Conservation (phyloP, 2,888 invertebrate genomes). For the Orchestes rusci region DNA sequence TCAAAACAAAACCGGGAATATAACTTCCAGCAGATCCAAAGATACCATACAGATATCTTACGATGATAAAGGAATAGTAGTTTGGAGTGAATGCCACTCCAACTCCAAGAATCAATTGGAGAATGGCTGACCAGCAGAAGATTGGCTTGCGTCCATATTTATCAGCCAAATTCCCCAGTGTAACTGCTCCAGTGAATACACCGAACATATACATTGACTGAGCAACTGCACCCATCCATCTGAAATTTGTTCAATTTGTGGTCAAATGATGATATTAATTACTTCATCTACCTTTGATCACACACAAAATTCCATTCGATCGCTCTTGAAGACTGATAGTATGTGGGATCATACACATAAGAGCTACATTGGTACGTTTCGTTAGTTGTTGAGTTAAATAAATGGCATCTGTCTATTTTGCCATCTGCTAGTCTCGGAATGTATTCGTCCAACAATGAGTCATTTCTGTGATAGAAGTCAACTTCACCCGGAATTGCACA, state of each 20-base stretch:
- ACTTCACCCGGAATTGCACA: slow-evolving; percentile 50
- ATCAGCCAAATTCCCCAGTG: slow-evolving; percentile 71
- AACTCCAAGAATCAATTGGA: slow-evolving; percentile 63
- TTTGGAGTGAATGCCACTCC: slow-evolving; percentile 69
- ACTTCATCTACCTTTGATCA: slow-evolving; percentile 38
- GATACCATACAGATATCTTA: slow-evolving; percentile 52
- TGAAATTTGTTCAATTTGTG: slow-evolving; percentile 25
- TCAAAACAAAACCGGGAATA: slow-evolving; percentile 54
- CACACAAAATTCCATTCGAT: slow-evolving; percentile 83
- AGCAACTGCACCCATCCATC: slow-evolving; percentile 76
- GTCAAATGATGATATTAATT: not conserved
- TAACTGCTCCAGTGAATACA: slow-evolving; percentile 71
- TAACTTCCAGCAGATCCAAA: slow-evolving; percentile 78
- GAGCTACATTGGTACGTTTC: slow-evolving; percentile 44
- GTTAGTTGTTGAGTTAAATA: slow-evolving; percentile 43
- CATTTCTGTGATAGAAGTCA: slow-evolving; percentile 45
- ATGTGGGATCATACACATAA: slow-evolving; percentile 68
- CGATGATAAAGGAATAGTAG: slow-evolving; percentile 61
- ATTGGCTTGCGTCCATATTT: slow-evolving; percentile 69
- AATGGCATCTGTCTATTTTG: slow-evolving; percentile 56
- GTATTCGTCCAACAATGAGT: slow-evolving; percentile 46
- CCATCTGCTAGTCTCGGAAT: slow-evolving; percentile 53
- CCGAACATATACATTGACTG: slow-evolving; percentile 79
- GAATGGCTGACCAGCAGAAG: slow-evolving; percentile 67
- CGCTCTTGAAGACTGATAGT: slow-evolving; percentile 63